Base-by-base conservation (phyloP, 2,113 vertebrate genomes). In the Leptocoma aspasia region DNA sequence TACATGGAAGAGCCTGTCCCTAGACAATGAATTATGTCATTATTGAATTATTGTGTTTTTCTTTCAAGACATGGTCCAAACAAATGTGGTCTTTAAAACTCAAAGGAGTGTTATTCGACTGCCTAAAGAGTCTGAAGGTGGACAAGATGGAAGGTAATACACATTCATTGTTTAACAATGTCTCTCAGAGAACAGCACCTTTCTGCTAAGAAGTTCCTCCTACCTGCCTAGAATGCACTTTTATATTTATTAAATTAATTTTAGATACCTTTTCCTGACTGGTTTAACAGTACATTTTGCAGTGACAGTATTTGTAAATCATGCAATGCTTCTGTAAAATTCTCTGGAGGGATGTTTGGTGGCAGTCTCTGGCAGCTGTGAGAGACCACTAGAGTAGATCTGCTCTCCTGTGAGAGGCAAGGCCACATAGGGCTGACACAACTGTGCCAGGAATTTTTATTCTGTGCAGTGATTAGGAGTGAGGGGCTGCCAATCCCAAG, bases 41-140 rank as follows among this genome's bases (percentile, higher is more conserved):
- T 57, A 69, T 15, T 86, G 26, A 70, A 47, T 63, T 37, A 42
- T 1, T 73, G 9, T 91, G 52, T 47, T 92, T 93, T 94, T 86
- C 59, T 72, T 96, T 97, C 78, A 96, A 99, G 97, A 80, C 49
- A 99, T 99, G 98, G 92, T 96, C 88, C 99, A 99, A 96, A 94
- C 86, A 96, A 99, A 99, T 90, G 3, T 98, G 13, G 26, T 52
- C 13, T 97, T 91, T 90, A 60, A 92, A 68, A 99, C 98, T 52
- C 91, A 52, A 90, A 97, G 98, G 86, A 94, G 83, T 30, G 97
- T 99, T 87, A 63, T 89, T 17, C 95, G 99, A 39, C 95, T 96
- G 93, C 99, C 98, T n/a, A 90, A 85, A 87, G 96, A 97, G 45
- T 97, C 92, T 79, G 80, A 96, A 4, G 96, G 96, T 14, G 96